Evolutionary conservation across 64 coral and sea anemone species (phyloP).

Genomic region (Cladopsammia gracilis): DNA sequence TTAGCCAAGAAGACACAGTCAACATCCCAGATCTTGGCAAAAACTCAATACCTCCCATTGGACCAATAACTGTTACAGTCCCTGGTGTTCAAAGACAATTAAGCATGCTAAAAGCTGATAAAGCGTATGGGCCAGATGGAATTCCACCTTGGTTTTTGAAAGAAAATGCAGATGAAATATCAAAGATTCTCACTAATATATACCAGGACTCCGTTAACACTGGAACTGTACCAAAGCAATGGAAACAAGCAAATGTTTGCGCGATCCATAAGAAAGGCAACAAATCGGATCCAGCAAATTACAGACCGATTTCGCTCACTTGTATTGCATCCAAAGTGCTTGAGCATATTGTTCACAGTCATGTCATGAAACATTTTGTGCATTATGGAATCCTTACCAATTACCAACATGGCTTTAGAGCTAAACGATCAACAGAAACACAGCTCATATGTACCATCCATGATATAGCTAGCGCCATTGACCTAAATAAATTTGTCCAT

Average conservation of each 20-base stretch:
- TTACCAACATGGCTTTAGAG: constrained; percentile 24
- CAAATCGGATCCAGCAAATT: constrained; percentile 39
- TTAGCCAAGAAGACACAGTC: constrained; percentile 19
- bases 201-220: constrained; percentile 7
- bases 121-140: constrained; percentile 61
- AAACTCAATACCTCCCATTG: constrained; percentile 43
- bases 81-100: background rate
- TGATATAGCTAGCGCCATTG: constrained; percentile 50
- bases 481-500: constrained; percentile 57
- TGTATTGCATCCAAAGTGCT: constrained; percentile 2
- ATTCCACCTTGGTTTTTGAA: constrained; percentile 72
- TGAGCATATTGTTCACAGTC: constrained; percentile 53
- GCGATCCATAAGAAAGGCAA: background rate
- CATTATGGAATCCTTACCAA: background rate
- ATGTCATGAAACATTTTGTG: constrained; percentile 26
- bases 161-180: constrained; percentile 4
- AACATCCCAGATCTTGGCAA: constrained; percentile 32
- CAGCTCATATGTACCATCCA: constrained; percentile 37
- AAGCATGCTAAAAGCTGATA: constrained; percentile 11
- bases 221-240: constrained; percentile 19
- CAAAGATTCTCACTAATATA: constrained; percentile 40
- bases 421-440: constrained; percentile 31
- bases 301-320: too few species aligned
- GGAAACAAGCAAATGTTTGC: constrained; percentile 21
- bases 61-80: constrained; percentile 12